Evolutionary conservation across 2,888 invertebrate genomes (phyloP).

Genomic region (Luperina nickerlii): DNA sequence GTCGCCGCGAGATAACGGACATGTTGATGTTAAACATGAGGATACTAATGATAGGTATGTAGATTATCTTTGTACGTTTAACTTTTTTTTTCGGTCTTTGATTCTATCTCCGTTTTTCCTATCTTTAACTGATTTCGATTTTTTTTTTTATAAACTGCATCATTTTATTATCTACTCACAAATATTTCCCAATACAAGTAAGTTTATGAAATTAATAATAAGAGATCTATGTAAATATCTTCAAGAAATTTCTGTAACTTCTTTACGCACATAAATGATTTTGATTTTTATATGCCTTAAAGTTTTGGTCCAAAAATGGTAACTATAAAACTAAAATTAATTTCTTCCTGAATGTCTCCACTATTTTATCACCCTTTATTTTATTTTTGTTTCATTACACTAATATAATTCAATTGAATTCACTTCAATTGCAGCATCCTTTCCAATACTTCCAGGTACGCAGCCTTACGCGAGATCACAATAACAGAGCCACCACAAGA

Average conservation of each 20-base stretch:
- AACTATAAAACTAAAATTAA: background rate
- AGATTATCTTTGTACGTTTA: background rate
- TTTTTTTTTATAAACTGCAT: background rate
- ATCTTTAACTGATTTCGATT: background rate
- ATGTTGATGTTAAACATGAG: conserved; percentile 83
- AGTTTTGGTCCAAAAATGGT: background rate
- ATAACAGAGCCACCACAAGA: conserved; percentile 91
- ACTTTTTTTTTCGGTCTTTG: background rate
- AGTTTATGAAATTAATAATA: background rate
- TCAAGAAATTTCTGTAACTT: background rate
- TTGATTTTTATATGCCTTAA: background rate
- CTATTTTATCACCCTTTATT: background rate
- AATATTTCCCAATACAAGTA: background rate
- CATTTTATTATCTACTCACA: background rate
- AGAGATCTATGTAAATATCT: too few relatives aligned
- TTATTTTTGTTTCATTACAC: conserved; percentile 23
- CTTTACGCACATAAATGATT: background rate
- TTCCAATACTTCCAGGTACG: conserved; percentile 87
- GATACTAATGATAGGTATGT: conserved; percentile 89
- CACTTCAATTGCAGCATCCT: conserved; percentile 31
- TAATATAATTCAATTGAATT: conserved; percentile 36
- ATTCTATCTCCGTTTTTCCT: background rate
- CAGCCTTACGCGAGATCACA: conserved; percentile 94
- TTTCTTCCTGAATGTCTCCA: background rate
- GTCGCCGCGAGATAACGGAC: conserved; percentile 87